Base-by-base conservation (phyloP, 2,113 vertebrate species). In the Abramis brama region DNA sequence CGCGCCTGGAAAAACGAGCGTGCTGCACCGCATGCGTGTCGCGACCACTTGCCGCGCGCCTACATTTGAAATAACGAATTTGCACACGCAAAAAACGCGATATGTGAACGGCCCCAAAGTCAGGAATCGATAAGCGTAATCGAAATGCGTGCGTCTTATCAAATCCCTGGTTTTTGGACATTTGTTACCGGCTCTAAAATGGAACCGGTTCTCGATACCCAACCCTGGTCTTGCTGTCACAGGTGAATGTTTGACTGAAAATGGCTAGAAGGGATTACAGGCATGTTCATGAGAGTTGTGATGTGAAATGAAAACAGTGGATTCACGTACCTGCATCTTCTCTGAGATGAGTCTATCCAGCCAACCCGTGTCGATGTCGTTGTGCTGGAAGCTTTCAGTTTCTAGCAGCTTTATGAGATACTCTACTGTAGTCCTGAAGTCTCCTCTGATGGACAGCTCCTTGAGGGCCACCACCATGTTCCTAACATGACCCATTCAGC, bases 401-500 rank as follows among this genome's bases (percentile, higher is more conserved):
- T 99, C 98, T 90, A 99, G 91, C 60, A 99, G 94, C 73, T 99
- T 99, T 79, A 98, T 99, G 91, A 99, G 93, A 90, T 99, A 99
- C 87, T 99, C 98, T 19, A 99, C 98, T 0, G 98, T 99, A 87
- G 98, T 99, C 86, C 98, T 94, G 93, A 99, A 99, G 93, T 99
- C 98, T 68, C 98, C 98, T 82, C 98, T 95, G 88, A 99, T 99
- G 27, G 98, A 99, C 52, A 99, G 91, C 89, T 99, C 98, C 88
- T 99, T 99, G 90, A 99, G 90, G 81, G 98, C 98, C 84, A 99
- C 97, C 78, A 99, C 98, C 98, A 99, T 97, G 93, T 99, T 99
- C 68, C 98, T 99, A 88, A 52, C 11, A 86, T 27, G 19, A 81
- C 17, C 66, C 71, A 84, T 17, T 27, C 1, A 52, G 5, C 6